These are phyloP conservation scores for Brachirus orientalis DNA, from an alignment of 2,113 vertebrate species.

Conservation along the genomic window DNA sequence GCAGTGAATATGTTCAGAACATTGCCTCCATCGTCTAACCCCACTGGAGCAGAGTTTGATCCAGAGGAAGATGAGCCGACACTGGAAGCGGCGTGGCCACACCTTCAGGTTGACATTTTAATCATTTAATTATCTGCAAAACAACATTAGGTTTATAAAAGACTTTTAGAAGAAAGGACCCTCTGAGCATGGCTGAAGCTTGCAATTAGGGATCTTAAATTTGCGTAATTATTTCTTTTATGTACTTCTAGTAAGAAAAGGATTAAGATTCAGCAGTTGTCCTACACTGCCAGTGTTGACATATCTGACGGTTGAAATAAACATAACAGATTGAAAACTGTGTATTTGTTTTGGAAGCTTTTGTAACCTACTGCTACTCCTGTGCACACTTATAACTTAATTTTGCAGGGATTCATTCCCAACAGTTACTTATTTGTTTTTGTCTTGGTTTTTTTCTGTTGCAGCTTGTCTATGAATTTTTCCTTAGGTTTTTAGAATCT, in stretches of 20 bases:
- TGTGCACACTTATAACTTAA: background rate
- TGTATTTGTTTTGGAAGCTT: background rate
- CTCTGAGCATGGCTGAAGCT: background rate
- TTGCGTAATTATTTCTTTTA: background rate
- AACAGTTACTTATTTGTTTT: background rate
- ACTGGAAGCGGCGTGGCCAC: constrained; percentile 97
- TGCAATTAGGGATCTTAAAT: background rate
- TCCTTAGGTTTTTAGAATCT: constrained; percentile 98
- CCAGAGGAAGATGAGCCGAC: constrained; percentile 98
- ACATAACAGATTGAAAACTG: background rate
- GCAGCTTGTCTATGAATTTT: constrained; percentile 99
- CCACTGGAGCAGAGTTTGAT: constrained; percentile 97
- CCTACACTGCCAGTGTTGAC: background rate
- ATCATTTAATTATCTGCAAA: constrained; percentile 3
- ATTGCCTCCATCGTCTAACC: constrained; percentile 96
- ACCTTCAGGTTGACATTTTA: constrained; percentile 86
- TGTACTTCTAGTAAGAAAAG: no score
- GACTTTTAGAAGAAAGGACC: background rate
- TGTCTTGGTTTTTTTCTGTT: constrained; percentile 52
- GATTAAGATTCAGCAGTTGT: no score
- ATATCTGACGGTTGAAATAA: background rate
- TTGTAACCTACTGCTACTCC: background rate
- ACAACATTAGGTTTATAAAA: background rate
- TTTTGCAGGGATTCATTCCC: background rate
- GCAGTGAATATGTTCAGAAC: constrained; percentile 98